A percentile compares a stretch with the other conserved stretches of the same genome.
phyloP scores from a whole-genome alignment of 92 coral and sea anemone genomes.

The Porites lobata region DNA sequence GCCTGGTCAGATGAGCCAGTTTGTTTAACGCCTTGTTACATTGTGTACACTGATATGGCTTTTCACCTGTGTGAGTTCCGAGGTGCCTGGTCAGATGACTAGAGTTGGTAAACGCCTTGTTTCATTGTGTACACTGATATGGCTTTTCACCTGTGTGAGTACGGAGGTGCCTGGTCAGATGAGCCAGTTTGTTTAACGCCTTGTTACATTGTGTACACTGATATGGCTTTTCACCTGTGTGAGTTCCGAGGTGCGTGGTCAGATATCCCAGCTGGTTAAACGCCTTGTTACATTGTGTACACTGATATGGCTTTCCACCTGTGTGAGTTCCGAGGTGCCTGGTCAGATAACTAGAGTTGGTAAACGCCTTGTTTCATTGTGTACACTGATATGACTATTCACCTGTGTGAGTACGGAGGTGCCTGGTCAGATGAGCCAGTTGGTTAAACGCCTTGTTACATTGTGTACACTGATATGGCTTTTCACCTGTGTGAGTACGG shows the following conservation, averaged over 20 bases:
- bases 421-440: background rate
- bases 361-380: constrained; percentile 2
- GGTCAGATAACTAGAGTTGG: background rate
- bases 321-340: constrained; percentile 45
- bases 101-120: too few species aligned
- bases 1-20: background rate
- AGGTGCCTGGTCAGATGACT: constrained; percentile 34
- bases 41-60: constrained; percentile 65
- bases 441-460: constrained; percentile 45
- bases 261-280: background rate
- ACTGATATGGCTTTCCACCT: constrained; percentile 61
- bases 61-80: constrained; percentile 47
- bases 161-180: constrained; percentile 22
- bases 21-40: constrained; percentile 14
- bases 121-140: constrained; percentile 51
- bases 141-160: constrained; percentile 48
- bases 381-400: constrained; percentile 27
- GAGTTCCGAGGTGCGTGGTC: constrained; percentile 43
- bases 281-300: constrained; percentile 43
- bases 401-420: constrained; percentile 49
- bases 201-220: constrained; percentile 62
- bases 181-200: constrained; percentile 9
- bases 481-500: constrained; percentile 51
- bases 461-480: constrained; percentile 54
- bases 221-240: constrained; percentile 63